Evolutionary conservation across 1,140 invertebrate genomes (phyloP).

Genomic region (Drosophila navojoa): DNA sequence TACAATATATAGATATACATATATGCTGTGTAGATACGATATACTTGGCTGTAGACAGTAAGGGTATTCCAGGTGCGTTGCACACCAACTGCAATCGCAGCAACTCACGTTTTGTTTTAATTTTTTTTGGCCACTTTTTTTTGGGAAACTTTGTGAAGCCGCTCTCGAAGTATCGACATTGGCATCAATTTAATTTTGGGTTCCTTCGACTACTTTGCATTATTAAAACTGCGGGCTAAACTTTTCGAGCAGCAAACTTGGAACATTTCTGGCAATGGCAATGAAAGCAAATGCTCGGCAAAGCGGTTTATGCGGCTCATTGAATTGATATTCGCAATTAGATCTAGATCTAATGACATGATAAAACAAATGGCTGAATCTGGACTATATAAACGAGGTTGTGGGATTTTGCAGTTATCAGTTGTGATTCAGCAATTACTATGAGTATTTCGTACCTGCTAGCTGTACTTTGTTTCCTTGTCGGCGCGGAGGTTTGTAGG

Average conservation of each 20-base stretch:
- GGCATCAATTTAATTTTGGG: slow-evolving; percentile 67
- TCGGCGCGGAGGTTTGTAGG: slow-evolving; percentile 1
- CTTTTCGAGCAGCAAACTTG: slow-evolving; percentile 55
- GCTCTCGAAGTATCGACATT: slow-evolving; percentile 66
- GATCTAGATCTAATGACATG: slow-evolving; percentile 24
- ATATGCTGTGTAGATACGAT: not conserved
- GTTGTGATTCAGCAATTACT: not conserved
- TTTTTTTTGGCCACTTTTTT: slow-evolving; percentile 58
- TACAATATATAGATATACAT: too few species aligned
- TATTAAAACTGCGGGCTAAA: slow-evolving; percentile 66
- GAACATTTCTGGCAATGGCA: slow-evolving; percentile 29
- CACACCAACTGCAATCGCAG: not conserved
- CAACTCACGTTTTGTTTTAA: slow-evolving; percentile 55
- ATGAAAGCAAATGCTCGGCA: slow-evolving; percentile 30
- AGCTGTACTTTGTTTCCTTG: not conserved
- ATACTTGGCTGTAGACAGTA: not conserved
- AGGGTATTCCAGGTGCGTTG: slow-evolving; percentile 14
- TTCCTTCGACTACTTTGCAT: slow-evolving; percentile 57
- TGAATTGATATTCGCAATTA: slow-evolving; percentile 70
- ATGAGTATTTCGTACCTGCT: not conserved
- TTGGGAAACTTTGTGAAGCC: slow-evolving; percentile 65
- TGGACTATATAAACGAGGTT: not conserved
- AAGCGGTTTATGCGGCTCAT: slow-evolving; percentile 57
- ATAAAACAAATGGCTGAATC: slow-evolving; percentile 5
- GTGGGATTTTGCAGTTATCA: not conserved